A percentile compares a stretch with the other conserved stretches of the same genome.
phyloP scores from a whole-genome alignment of 2,797 vertebrate genomes.

The Graptemys geographica region DNA sequence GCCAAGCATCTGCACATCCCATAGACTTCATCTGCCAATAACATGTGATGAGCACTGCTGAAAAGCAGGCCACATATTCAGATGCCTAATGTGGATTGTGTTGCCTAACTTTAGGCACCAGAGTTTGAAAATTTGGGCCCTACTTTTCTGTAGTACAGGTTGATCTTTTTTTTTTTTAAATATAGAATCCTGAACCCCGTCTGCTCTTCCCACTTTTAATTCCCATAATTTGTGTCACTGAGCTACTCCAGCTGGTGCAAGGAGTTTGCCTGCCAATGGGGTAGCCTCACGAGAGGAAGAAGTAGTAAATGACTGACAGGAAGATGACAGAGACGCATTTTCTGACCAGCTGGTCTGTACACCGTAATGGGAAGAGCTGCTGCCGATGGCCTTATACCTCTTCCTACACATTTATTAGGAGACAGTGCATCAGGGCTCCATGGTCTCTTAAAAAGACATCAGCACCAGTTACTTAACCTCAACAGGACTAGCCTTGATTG shows the following conservation, averaged over 20 bases:
- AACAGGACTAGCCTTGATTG: slow-evolving; percentile 7
- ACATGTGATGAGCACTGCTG: not conserved
- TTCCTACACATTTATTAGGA: slow-evolving; percentile 42
- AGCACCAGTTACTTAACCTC: slow-evolving; percentile 53
- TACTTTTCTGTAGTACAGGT: not conserved
- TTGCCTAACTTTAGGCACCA: not conserved
- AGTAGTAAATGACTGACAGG: slow-evolving; percentile 50
- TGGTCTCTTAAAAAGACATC: slow-evolving; percentile 48
- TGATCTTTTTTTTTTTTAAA: not conserved
- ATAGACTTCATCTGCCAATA: not conserved
- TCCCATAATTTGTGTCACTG: not conserved
- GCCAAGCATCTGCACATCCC: not conserved
- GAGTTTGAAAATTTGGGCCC: not conserved
- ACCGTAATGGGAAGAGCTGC: not conserved
- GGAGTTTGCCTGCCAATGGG: slow-evolving; percentile 3
- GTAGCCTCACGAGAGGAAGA: slow-evolving; percentile 5
- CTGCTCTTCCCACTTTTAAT: not conserved
- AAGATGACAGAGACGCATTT: slow-evolving; percentile 41
- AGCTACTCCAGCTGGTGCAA: not conserved
- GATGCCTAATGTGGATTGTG: not conserved
- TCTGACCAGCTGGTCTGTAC: slow-evolving; percentile 44
- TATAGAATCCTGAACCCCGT: not conserved
- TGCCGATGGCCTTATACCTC: slow-evolving; percentile 18
- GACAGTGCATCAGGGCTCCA: slow-evolving; percentile 1
- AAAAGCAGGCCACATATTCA: not conserved